Conservation (phyloP, 2,113 vertebrate species). For the Cardinalis cardinalis region DNA sequence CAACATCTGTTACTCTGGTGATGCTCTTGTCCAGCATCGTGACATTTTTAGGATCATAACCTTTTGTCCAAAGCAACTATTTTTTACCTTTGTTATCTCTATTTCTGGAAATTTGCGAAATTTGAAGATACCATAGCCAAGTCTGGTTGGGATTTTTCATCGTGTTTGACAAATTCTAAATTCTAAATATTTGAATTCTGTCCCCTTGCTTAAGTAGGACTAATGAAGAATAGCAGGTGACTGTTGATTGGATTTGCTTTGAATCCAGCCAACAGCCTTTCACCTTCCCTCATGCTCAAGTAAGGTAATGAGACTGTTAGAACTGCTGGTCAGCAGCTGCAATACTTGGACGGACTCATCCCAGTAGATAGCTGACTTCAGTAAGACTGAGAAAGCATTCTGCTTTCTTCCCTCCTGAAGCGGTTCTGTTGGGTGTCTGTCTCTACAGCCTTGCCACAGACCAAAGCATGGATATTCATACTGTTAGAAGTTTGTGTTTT, state of each 20-base stretch:
- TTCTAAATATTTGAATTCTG: background rate
- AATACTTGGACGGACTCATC: background rate
- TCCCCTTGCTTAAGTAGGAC: background rate
- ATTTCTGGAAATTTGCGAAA: background rate
- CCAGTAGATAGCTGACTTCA: background rate
- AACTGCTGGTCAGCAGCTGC: background rate
- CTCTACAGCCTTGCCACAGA: background rate
- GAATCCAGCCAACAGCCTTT: background rate
- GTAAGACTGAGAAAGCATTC: background rate
- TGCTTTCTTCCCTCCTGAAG: background rate
- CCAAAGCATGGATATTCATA: background rate
- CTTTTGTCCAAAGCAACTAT: background rate
- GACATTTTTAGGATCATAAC: background rate
- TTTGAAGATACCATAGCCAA: background rate
- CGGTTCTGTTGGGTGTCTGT: fast-evolving
- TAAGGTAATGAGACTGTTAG: background rate
- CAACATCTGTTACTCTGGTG: background rate
- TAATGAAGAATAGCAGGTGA: background rate
- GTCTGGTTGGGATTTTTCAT: background rate
- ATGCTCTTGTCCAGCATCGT: background rate
- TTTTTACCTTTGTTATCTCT: background rate
- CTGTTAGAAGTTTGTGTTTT: background rate
- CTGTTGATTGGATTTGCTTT: background rate
- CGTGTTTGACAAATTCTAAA: background rate
- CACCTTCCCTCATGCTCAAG: fast-evolving